These are phyloP conservation scores for Hoplostethus mediterraneus DNA, from an alignment of 2,797 vertebrate genomes.

Conservation along the genomic window DNA sequence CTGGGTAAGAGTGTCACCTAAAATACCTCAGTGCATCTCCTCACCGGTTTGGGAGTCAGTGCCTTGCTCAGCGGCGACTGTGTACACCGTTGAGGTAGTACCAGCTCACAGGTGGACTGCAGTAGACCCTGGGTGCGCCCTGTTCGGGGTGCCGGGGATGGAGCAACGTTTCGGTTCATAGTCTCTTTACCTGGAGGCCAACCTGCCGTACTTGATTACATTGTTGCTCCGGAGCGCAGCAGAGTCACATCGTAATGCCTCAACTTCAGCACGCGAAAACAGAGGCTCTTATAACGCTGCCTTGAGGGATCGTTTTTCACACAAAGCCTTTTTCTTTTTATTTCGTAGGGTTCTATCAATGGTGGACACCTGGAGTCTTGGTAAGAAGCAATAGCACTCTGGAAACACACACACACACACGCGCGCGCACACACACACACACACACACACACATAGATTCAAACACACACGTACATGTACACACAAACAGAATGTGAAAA, in stretches of 20 bases:
- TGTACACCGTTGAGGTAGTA: too few relatives aligned
- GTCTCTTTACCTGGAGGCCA: slow-evolving; percentile 27
- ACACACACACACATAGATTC: slow-evolving; percentile 5
- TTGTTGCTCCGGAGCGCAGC: slow-evolving; percentile 37
- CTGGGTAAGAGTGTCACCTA: too few relatives aligned
- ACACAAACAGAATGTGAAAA: slow-evolving; percentile 10
- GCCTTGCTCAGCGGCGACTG: too few relatives aligned
- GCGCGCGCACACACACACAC: not conserved
- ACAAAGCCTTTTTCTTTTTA: slow-evolving; percentile 48
- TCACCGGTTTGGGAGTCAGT: too few relatives aligned
- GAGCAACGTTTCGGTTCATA: slow-evolving; percentile 35
- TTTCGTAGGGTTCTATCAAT: slow-evolving; percentile 90
- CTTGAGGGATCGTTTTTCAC: slow-evolving; percentile 61
- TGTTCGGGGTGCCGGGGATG: slow-evolving; percentile 21
- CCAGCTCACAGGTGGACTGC: too few relatives aligned
- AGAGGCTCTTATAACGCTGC: slow-evolving; percentile 45
- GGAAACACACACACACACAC: slow-evolving; percentile 10
- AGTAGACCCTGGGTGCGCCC: slow-evolving; percentile 11
- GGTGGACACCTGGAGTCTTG: slow-evolving; percentile 87
- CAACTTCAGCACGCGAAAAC: slow-evolving; percentile 23
- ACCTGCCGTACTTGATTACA: slow-evolving; percentile 40
- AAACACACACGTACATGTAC: slow-evolving; percentile 9
- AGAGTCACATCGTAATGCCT: slow-evolving; percentile 19
- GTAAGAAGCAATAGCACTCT: slow-evolving; percentile 79
- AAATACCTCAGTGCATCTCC: too few relatives aligned